Base-by-base conservation (phyloP, 2,797 vertebrate species). In the Myripristis jacobus region DNA sequence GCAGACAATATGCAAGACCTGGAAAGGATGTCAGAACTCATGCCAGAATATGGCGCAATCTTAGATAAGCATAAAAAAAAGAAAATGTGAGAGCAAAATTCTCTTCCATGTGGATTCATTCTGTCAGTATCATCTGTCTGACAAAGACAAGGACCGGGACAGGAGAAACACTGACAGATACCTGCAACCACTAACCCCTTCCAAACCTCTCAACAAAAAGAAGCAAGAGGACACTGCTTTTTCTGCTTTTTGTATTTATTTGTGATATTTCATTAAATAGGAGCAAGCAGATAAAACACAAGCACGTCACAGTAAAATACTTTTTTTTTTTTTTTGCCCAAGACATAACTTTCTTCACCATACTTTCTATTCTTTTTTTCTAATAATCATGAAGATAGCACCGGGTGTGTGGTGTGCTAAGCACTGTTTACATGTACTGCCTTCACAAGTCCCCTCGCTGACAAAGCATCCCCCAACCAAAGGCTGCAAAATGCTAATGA, bases 221-320 rank as follows among this genome's bases (percentile, higher is more conserved):
- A 93, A 94, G 83, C 86, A 87, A 89, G 88, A 90, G 90, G 88
- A 94, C 94, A 92, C 86, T 87, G 87, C 84, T 76, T 90, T 92
- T 93, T 94, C 71, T 87, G 84, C 54, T 73, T 94, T 96, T 92
- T 94, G 92, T 91, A 94, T 99, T 99, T 99, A 98, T 99, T 98
- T 91, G 92, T 94, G 92, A 93, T 74, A 84, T 93, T 92, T 93
- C 92, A 94, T 94, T 95, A 94, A 94, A 94, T 95, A 95, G 92
- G 91, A 96, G 95, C 96, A 97, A 96, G 96, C 96, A 96, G 94
- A 96, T 94, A 95, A 91, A 91, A 96, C 95, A 97, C 95, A 96
- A 96, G 92, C 94, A 97, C 95, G 87, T 97, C 95, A 97, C 96
- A 96, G 94, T 95, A 92, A 94, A 65, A 94, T 86, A 83, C 90